Base-by-base conservation (phyloP, 2,113 vertebrate species). In the Murina feae region DNA sequence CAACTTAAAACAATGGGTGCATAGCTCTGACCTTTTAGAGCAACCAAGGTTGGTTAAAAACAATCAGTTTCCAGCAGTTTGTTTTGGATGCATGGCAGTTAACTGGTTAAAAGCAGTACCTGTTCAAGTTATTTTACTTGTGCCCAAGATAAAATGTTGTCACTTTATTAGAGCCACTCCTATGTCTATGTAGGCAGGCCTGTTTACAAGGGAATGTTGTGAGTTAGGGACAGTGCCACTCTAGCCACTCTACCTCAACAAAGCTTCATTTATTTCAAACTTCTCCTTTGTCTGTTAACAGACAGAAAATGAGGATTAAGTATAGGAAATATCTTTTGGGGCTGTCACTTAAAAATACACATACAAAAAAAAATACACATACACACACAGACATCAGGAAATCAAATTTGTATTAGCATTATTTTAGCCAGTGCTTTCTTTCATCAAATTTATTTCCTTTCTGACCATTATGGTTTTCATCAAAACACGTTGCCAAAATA, bases 401-500 rank as follows among this genome's bases (percentile, higher is more conserved):
- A 81, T 80, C 76, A 94, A 91, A 72, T 55, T 10, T 84, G 55
- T 51, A 63, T 90, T 55, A 75, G 69, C 58, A 44, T 35, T 80
- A 72, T 78, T 87, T 94, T 91, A 88, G 65, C 44, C 79, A 44
- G 18, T 1, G 72, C 32, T 88, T 28, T 93, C 79, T 69, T 89
- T 44, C 7, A 76, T 0, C 60, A 12, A 5, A 9, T 96, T 96
- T 97, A 95, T 97, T 97, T 96, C 42, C 55, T 85, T 69, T 94
- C 87, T 49, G 37, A 80, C 72, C 51, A 94, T 86, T 8, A 72
- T 32, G n/a, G 32, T 51, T 85, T 32, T 63, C 68, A 85, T 44
- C 53, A 89, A 86, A 95, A 71, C 25, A 82, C 89, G 20, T 5
- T 90, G 65, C 65, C 86, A 93, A 96, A 97, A 95, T 63, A 95